phyloP scores from a whole-genome alignment of 2,888 invertebrate genomes.

The Heliconius aoede region DNA sequence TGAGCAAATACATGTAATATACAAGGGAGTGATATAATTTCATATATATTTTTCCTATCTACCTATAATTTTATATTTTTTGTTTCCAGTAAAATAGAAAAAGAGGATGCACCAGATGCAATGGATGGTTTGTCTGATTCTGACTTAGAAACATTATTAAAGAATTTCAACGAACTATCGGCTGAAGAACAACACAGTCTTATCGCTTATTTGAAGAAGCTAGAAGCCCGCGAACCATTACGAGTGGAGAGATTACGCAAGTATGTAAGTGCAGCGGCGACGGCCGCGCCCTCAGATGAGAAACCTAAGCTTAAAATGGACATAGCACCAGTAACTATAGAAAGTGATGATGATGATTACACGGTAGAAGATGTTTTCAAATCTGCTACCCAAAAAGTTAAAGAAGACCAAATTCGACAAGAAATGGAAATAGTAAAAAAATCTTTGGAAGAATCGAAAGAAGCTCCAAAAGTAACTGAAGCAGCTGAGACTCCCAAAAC shows the following conservation, averaged over 20 bases:
- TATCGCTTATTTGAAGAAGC: slow-evolving; percentile 91
- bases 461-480: slow-evolving; percentile 42
- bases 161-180: slow-evolving; percentile 90
- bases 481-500: slow-evolving; percentile 42
- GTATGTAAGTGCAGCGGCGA: slow-evolving; percentile 85
- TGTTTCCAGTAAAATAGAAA: slow-evolving; percentile 55
- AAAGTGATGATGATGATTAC: slow-evolving; percentile 91
- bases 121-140: slow-evolving; percentile 92
- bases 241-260: slow-evolving; percentile 90
- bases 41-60: neutral
- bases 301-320: slow-evolving; percentile 20
- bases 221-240: slow-evolving; percentile 89
- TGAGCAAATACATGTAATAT: too few species aligned
- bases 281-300: slow-evolving; percentile 38
- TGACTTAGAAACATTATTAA: slow-evolving; percentile 90
- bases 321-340: slow-evolving; percentile 64
- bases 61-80: neutral
- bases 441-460: slow-evolving; percentile 67
- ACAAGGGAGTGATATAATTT: neutral
- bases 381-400: slow-evolving; percentile 89
- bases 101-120: slow-evolving; percentile 69
- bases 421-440: slow-evolving; percentile 83
- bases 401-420: slow-evolving; percentile 83
- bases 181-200: slow-evolving; percentile 92
- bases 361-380: slow-evolving; percentile 92